Percentiles rank a stretch among this genome's conserved stretches.
These are phyloP conservation scores for Ginglymostoma cirratum DNA, from an alignment of 2,113 vertebrate species.

Conservation along the genomic window DNA sequence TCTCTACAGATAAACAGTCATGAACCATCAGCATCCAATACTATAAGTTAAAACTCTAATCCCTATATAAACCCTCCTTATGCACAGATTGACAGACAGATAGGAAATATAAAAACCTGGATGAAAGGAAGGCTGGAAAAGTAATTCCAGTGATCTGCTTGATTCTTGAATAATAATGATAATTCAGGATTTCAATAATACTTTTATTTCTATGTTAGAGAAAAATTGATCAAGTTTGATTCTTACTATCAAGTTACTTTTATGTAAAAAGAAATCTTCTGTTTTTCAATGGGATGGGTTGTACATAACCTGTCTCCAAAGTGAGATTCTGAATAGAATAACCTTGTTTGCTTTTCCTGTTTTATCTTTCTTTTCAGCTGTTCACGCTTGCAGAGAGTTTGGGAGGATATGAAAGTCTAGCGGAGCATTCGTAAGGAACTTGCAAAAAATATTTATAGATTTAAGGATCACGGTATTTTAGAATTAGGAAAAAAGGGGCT, in stretches of 20 bases:
- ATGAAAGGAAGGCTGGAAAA: too few species aligned
- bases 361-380: conserved; percentile 53
- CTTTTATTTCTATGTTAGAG: neutral
- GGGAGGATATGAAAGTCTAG: conserved; percentile 88
- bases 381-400: conserved; percentile 84
- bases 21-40: too few species aligned
- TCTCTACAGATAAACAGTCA: too few species aligned
- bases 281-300: neutral
- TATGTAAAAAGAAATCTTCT: neutral
- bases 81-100: too few species aligned
- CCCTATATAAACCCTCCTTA: too few species aligned
- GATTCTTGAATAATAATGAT: neutral
- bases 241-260: neutral
- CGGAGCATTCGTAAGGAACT: conserved; percentile 85
- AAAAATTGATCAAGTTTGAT: neutral
- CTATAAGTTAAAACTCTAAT: too few species aligned
- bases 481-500: neutral
- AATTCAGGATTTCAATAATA: neutral
- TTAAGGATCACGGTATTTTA: neutral
- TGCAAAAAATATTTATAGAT: neutral
- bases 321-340: neutral
- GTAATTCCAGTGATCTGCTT: too few species aligned
- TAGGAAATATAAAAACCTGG: too few species aligned
- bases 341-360: neutral
- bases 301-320: neutral